phyloP scores from a whole-genome alignment of 2,888 invertebrate genomes.

The Mythimna albipuncta region DNA sequence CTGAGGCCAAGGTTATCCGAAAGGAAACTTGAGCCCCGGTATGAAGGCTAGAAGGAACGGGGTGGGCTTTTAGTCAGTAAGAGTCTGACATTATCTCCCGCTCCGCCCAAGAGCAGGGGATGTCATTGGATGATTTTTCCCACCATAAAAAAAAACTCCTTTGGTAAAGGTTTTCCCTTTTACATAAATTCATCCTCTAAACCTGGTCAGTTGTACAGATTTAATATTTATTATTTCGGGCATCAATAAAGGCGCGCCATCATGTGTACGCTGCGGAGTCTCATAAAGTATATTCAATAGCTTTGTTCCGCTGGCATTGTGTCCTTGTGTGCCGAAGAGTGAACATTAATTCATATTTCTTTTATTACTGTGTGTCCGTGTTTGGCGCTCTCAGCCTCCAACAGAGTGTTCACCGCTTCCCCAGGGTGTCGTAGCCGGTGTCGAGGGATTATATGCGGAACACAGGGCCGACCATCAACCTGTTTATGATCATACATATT shows the following conservation, averaged over 20 bases:
- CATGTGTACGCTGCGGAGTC: slow-evolving; percentile 7
- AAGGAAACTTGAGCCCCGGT: no score
- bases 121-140: no score
- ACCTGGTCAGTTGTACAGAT: neutral
- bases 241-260: slow-evolving; percentile 11
- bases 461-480: slow-evolving; percentile 2
- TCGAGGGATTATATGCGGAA: slow-evolving; percentile 36
- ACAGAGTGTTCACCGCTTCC: slow-evolving; percentile 43
- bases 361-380: slow-evolving; percentile 26
- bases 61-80: no score
- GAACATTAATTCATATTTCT: slow-evolving; percentile 42
- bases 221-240: neutral
- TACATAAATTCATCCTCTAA: neutral
- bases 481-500: slow-evolving; percentile 1
- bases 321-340: slow-evolving; percentile 3
- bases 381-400: slow-evolving; percentile 19
- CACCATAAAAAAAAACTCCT: neutral
- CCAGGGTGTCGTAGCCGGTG: slow-evolving; percentile 46
- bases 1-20: no score
- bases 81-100: no score
- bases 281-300: slow-evolving; percentile 13
- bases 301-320: slow-evolving; percentile 25
- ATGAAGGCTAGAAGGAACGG: no score
- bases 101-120: no score
- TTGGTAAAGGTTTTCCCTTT: neutral